Evolutionary conservation across 1,140 invertebrate species (phyloP).

Genomic region (Stegodyphus dumicola): DNA sequence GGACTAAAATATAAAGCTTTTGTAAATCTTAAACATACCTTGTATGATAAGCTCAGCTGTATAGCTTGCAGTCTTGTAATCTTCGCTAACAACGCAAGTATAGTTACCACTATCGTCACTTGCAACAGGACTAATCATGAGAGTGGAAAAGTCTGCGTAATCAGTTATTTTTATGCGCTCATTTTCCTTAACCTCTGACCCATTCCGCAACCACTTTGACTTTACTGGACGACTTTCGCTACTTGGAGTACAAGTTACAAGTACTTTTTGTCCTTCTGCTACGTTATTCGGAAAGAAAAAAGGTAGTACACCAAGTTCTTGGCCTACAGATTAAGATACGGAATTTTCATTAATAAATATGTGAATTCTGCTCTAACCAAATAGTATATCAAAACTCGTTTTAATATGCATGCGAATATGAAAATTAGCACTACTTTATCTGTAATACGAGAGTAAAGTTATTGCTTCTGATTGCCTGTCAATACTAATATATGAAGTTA

Average conservation of each 20-base stretch:
- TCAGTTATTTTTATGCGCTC: constrained; percentile 25
- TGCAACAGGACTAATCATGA: constrained; percentile 21
- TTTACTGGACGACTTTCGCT: constrained; percentile 7
- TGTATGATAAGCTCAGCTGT: constrained; percentile 67
- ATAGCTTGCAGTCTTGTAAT: constrained; percentile 66
- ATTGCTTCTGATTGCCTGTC: too few relatives aligned
- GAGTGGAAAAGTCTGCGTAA: constrained; percentile 17
- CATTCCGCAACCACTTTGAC: constrained; percentile 17
- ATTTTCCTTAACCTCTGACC: constrained; percentile 13
- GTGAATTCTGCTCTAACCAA: too few relatives aligned
- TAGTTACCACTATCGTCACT: constrained; percentile 66
- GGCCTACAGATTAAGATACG: not conserved
- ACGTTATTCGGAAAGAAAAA: constrained; percentile 37
- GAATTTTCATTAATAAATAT: not conserved
- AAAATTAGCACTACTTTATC: too few relatives aligned
- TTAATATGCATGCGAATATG: too few relatives aligned
- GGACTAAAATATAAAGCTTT: too few relatives aligned
- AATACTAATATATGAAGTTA: too few relatives aligned
- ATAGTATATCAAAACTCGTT: too few relatives aligned
- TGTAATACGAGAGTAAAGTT: too few relatives aligned
- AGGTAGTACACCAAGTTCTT: constrained; percentile 15
- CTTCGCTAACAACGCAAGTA: constrained; percentile 68
- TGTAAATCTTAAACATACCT: constrained; percentile 67
- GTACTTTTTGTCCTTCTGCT: constrained; percentile 35
- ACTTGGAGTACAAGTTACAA: constrained; percentile 40